Evolutionary conservation across 2,888 invertebrate species (phyloP).

Genomic region (Bugula neritina): DNA sequence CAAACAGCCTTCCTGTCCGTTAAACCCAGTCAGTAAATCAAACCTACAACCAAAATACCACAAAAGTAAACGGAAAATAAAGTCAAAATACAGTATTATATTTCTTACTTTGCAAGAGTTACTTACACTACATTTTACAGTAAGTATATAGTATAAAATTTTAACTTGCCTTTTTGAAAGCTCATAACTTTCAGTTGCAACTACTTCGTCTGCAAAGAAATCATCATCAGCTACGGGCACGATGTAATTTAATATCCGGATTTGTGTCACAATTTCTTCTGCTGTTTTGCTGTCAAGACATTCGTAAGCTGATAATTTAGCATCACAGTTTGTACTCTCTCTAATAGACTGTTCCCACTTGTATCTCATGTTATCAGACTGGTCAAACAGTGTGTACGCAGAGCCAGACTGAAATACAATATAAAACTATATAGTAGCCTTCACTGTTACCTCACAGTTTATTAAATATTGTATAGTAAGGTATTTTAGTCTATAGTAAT

Average conservation of each 20-base stretch:
- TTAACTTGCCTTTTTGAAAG: background rate
- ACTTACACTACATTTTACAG: too few species aligned
- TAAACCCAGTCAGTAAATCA: background rate
- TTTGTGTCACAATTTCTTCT: background rate
- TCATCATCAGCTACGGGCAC: slow-evolving; percentile 2
- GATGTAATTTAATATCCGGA: background rate
- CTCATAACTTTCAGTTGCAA: background rate
- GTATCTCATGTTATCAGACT: background rate
- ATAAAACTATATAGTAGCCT: background rate
- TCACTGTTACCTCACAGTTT: background rate
- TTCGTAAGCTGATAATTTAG: background rate
- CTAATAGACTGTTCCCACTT: background rate
- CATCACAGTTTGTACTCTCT: background rate
- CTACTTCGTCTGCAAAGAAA: background rate
- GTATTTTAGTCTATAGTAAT: background rate
- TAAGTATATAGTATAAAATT: background rate
- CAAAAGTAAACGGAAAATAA: too few species aligned
- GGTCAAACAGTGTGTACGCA: background rate
- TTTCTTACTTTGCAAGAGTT: too few species aligned
- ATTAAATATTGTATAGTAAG: background rate
- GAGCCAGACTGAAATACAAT: background rate
- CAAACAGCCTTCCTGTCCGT: background rate
- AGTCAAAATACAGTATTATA: too few species aligned
- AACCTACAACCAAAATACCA: too few species aligned
- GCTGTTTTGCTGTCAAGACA: background rate